Base-by-base conservation (phyloP, 2,113 vertebrate species). In the Dinomys branickii region DNA sequence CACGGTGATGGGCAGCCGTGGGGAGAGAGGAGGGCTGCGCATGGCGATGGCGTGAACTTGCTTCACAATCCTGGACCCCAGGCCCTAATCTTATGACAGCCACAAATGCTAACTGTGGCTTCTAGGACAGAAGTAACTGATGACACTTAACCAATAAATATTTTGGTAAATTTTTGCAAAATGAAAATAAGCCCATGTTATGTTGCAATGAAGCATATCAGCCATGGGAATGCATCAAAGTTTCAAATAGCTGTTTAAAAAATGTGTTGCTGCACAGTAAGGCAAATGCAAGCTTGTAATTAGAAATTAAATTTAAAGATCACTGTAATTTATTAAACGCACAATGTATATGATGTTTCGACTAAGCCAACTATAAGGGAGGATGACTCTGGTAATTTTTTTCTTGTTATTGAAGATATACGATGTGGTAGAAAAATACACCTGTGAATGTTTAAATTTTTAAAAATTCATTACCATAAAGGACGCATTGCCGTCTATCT, bases 31-130 rank as follows among this genome's bases (percentile, higher is more conserved):
- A 35, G 1, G 3, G 7, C 28, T 63, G 0, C 56, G 56, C 56
- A 1, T 3, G 11, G 77, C 1, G 3, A 1, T 11, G 54, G 30
- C 0, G 0, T 1, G 6, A 26, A 7, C 30, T 65, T 81, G 1
- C 28, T 17, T 26, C 26, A 59, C 17, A 7, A 20, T 13, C 30
- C 0, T 4, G 33, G 17, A 52, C 6, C 7, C 6, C 4, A n/a
- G 19, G 52, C 26, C 33, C 1, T 58, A 26, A 44, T 22, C 17
- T 3, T 33, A 19, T 38, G 24, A 11, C 30, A 82, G 7, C 6
- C 5, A 20, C 19, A 33, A 41, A 44, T 82, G 58, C 13, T 10
- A 78, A n/a, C 12, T 83, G 44, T 54, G 78, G 35, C 44, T 85
- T 90, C 30, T 26, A 71, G 47, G n/a, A 58, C 1, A 73, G 19